Evolutionary conservation across 2,888 invertebrate species (phyloP).

Genomic region (Ophion obscuratus): DNA sequence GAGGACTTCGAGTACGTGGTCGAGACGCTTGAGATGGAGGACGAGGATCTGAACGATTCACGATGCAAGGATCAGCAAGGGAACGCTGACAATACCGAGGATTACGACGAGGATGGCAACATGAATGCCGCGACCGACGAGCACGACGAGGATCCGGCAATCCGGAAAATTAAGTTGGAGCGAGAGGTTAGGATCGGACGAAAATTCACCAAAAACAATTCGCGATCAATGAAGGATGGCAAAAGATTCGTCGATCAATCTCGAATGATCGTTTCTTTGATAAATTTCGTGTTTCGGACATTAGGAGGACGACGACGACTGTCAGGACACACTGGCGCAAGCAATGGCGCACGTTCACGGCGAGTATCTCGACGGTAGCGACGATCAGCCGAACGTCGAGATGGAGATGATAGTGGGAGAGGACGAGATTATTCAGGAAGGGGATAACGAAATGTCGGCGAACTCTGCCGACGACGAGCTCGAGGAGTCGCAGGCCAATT

Average conservation of each 20-base stretch:
- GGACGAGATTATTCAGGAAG: constrained; percentile 56
- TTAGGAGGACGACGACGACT: constrained; percentile 65
- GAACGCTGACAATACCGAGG: constrained; percentile 54
- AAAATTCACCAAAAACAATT: not conserved
- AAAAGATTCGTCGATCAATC: not conserved
- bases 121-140: constrained; percentile 63
- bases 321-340: constrained; percentile 77
- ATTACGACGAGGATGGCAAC: constrained; percentile 66
- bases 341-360: constrained; percentile 80
- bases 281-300: not conserved
- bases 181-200: constrained; percentile 51
- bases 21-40: constrained; percentile 76
- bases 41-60: constrained; percentile 69
- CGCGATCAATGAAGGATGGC: not conserved
- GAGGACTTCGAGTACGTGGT: constrained; percentile 79
- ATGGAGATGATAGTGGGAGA: constrained; percentile 78
- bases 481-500: constrained; percentile 20
- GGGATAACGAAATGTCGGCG: constrained; percentile 55
- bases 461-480: constrained; percentile 56
- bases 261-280: constrained; percentile 7
- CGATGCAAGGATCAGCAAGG: constrained; percentile 28
- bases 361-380: constrained; percentile 76
- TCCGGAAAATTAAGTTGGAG: constrained; percentile 72
- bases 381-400: constrained; percentile 74
- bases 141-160: constrained; percentile 64